phyloP scores from a whole-genome alignment of 1,140 invertebrate genomes.

The Wiebesia pumilae region DNA sequence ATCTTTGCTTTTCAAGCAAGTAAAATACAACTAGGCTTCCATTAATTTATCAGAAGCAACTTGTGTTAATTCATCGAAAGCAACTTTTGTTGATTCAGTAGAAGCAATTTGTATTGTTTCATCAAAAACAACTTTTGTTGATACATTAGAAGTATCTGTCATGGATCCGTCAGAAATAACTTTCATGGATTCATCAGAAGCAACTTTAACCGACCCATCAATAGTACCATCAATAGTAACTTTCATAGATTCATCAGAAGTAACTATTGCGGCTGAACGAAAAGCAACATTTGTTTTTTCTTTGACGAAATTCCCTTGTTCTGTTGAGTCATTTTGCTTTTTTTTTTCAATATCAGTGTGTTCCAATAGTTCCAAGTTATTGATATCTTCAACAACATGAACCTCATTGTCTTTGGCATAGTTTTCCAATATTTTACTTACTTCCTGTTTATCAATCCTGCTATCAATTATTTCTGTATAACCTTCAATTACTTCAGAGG shows the following conservation, averaged over 20 bases:
- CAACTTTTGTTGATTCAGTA: too few species aligned
- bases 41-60: neutral
- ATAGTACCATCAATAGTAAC: too few species aligned
- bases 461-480: neutral
- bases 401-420: constrained; percentile 34
- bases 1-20: constrained; percentile 4
- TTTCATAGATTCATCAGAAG: neutral
- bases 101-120: too few species aligned
- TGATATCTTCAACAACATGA: constrained; percentile 11
- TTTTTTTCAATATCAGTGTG: neutral
- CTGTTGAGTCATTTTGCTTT: neutral
- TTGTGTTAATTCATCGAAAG: constrained; percentile 16
- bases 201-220: too few species aligned
- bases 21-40: constrained; percentile 18
- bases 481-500: constrained; percentile 19
- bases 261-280: neutral
- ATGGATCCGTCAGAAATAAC: constrained; percentile 7
- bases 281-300: neutral
- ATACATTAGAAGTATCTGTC: neutral
- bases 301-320: neutral
- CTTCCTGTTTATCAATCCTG: neutral
- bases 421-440: constrained; percentile 5
- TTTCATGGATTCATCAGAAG: neutral
- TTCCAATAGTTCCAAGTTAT: constrained; percentile 12
- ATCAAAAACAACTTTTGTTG: constrained; percentile 10